Conservation (phyloP, 2,113 vertebrate genomes). For the Dolichotis patagonum region DNA sequence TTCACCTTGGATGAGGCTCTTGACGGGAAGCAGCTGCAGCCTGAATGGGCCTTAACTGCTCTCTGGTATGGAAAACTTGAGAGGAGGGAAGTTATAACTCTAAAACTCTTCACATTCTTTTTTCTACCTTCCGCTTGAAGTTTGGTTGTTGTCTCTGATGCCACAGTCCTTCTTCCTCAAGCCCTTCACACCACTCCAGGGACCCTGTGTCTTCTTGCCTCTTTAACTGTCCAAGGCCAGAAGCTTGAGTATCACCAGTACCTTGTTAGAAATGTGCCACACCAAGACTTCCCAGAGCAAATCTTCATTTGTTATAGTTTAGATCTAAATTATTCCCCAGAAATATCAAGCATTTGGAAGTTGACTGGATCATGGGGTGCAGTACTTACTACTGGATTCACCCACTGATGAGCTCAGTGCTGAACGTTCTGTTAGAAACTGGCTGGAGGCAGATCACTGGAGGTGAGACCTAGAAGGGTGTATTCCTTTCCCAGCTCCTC, state of each 20-base stretch:
- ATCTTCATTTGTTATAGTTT: neutral
- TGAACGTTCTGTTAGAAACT: neutral
- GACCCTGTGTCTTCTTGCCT: neutral
- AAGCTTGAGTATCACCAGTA: fast-evolving
- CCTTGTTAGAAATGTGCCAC: neutral
- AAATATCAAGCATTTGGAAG: neutral
- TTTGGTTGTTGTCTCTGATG: neutral
- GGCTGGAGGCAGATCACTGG: neutral
- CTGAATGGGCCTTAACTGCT: neutral
- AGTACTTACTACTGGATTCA: too few relatives aligned
- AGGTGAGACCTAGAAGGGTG: neutral
- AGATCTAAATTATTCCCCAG: neutral
- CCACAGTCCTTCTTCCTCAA: fast-evolving
- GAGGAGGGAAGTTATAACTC: neutral
- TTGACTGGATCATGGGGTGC: neutral
- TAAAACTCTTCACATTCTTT: neutral
- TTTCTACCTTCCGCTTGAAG: neutral
- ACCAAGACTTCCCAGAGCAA: neutral
- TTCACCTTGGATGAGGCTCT: neutral
- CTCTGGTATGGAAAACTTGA: neutral
- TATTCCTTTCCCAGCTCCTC: neutral
- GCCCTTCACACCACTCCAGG: neutral
- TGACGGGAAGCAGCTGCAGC: neutral
- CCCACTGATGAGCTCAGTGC: neutral
- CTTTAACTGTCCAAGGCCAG: too few relatives aligned